Evolutionary conservation across 2,113 vertebrate genomes (phyloP), one percentile per base, ranked within the genome.

Genomic region (Rallus limicola): DNA sequence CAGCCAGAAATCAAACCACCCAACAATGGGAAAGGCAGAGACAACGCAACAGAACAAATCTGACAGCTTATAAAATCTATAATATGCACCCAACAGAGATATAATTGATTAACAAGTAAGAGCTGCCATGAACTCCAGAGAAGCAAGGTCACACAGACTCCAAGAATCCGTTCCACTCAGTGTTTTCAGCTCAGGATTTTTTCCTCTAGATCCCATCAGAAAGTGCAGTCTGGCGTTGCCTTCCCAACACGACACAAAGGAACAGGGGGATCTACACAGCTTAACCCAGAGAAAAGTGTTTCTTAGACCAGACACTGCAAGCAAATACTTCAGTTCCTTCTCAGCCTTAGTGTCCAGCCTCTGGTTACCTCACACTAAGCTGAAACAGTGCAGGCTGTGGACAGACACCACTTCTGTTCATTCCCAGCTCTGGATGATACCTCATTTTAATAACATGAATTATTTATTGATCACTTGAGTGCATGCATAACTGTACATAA

Each of bases 91-190:
- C 75, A 50, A 46, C 38, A 60, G 56, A 33, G 68, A 31, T 55
- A 79, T 92, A 65, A 82, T 80, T 92, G 82, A 96, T 94, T 76
- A 93, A 62, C 78, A 93, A 94, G 50, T 91, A 95, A 95, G 50
- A 90, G 89, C 65, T 90, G 63, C 76, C 93, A 86, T 86, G 92
- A 95, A 74, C 63, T 83, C 50, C 53, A 53, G 75, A 95, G 62
- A 0, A 84, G 79, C 87, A 86, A 95, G 76, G 90, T 83, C 88
- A 70, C 16, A 6, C 50, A 25, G 56, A 50, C 90, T 81, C 76
- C 89, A 24, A 20, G 69, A 29, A 34, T n/a, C 74, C 42, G 13
- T 10, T 78, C 90, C n/a, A 16, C 40, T 91, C 31, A 0, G 8
- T 16, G 18, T 50, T 67, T 87, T 70, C 77, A 67, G 46, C 87